Percentiles rank a stretch among this genome's conserved stretches.
These are phyloP conservation scores for Tanypteryx hageni DNA, from an alignment of 2,888 invertebrate genomes.

Conservation along the genomic window DNA sequence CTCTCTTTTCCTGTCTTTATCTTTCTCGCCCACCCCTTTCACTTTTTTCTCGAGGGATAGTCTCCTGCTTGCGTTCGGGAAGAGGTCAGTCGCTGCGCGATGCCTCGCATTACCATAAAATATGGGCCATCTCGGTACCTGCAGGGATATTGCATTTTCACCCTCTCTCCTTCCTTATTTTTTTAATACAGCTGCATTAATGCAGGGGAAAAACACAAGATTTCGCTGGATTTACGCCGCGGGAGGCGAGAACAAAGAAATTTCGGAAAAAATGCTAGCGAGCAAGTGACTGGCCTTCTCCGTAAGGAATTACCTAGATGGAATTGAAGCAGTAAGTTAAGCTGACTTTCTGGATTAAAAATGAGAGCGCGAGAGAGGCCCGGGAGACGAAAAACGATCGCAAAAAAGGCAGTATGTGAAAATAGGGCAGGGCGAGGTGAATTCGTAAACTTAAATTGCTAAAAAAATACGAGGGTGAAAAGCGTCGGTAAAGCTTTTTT, in stretches of 20 bases:
- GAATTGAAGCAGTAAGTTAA: neutral
- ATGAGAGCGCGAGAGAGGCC: neutral
- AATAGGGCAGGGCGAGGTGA: neutral
- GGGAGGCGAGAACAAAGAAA: conserved; percentile 20
- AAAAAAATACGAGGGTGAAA: neutral
- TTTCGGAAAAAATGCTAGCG: neutral
- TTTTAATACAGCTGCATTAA: conserved; percentile 21
- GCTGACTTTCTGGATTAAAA: neutral
- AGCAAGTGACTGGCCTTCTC: neutral
- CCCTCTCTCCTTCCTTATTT: neutral
- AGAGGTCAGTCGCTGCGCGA: neutral
- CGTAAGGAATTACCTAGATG: conserved; percentile 18
- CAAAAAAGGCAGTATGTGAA: neutral
- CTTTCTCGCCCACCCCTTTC: too few relatives aligned
- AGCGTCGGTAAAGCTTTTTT: neutral
- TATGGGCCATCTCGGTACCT: neutral
- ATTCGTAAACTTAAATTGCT: neutral
- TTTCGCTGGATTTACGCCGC: neutral
- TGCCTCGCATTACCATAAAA: conserved; percentile 13
- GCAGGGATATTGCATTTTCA: conserved; percentile 15
- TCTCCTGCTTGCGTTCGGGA: neutral
- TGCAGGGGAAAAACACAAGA: neutral
- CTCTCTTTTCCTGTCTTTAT: too few relatives aligned
- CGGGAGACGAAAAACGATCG: neutral
- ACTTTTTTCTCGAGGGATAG: neutral